phyloP scores from a whole-genome alignment of 1,140 invertebrate genomes.

The Dreissena rostriformis region DNA sequence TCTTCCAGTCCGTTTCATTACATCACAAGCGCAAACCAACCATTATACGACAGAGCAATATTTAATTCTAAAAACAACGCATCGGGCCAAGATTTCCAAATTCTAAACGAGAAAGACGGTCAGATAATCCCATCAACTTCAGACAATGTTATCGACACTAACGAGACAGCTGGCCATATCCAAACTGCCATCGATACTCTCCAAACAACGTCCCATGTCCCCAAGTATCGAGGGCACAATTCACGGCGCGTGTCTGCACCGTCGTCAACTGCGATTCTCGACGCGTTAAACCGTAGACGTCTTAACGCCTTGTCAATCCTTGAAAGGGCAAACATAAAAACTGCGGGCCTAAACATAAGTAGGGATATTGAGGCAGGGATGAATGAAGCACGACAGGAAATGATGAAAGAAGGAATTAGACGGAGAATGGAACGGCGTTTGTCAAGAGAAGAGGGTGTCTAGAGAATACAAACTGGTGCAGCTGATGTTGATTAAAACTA shows the following conservation, averaged over 20 bases:
- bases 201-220: not conserved
- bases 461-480: not conserved
- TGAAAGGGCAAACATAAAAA: slow-evolving; percentile 40
- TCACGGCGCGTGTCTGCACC: slow-evolving; percentile 31
- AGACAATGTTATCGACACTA: not conserved
- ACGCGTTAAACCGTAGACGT: slow-evolving; percentile 20
- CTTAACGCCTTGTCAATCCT: slow-evolving; percentile 50
- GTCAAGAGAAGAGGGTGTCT: slow-evolving; percentile 19
- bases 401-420: slow-evolving; percentile 41
- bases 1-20: slow-evolving; percentile 7
- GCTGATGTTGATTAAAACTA: no score
- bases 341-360: slow-evolving; percentile 32
- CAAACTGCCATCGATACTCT: slow-evolving; percentile 12
- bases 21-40: slow-evolving; percentile 20
- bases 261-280: slow-evolving; percentile 4
- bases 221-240: not conserved
- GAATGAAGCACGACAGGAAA: slow-evolving; percentile 47
- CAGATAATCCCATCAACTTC: not conserved
- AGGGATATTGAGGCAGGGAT: slow-evolving; percentile 41
- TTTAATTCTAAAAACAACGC: not conserved
- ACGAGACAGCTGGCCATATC: not conserved
- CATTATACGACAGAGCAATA: not conserved
- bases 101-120: slow-evolving; percentile 23
- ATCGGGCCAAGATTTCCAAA: not conserved
- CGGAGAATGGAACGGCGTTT: slow-evolving; percentile 8